Conservation (phyloP, 2,113 vertebrate genomes). For the Tympanuchus pallidicinctus region DNA sequence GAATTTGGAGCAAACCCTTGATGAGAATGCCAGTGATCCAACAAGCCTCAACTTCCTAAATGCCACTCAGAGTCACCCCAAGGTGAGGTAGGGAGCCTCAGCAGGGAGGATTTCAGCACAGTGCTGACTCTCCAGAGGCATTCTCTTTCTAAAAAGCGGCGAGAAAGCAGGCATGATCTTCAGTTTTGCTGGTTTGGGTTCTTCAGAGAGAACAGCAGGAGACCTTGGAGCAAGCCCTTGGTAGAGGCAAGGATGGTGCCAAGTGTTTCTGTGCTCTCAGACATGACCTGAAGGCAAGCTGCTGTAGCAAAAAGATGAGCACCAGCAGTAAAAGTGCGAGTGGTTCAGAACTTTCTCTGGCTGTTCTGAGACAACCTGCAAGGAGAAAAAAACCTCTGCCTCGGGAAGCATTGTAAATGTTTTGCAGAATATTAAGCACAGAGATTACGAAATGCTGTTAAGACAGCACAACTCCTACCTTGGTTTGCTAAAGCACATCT, state of each 20-base stretch:
- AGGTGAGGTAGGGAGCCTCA: fast-evolving
- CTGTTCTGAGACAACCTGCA: neutral
- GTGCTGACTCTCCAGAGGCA: neutral
- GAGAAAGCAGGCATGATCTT: neutral
- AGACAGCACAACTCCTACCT: neutral
- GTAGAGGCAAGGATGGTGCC: neutral
- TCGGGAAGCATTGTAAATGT: neutral
- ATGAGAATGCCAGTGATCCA: neutral
- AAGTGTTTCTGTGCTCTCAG: neutral
- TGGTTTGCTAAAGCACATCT: neutral
- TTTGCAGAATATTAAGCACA: neutral
- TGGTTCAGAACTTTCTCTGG: neutral
- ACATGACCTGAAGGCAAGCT: neutral
- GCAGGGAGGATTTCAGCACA: neutral
- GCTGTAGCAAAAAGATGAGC: neutral
- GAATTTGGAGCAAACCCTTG: neutral
- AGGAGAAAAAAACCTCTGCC: neutral
- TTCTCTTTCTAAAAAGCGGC: neutral
- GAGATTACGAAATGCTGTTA: neutral
- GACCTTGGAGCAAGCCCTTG: neutral
- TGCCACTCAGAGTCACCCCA: neutral
- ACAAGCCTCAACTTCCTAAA: neutral
- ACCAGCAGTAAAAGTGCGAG: neutral
- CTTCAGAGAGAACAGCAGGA: neutral
- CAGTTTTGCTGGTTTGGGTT: neutral